A percentile compares a stretch with the other conserved stretches of the same genome.
phyloP scores from a whole-genome alignment of 2,113 vertebrate genomes.

The Chamaea fasciata region DNA sequence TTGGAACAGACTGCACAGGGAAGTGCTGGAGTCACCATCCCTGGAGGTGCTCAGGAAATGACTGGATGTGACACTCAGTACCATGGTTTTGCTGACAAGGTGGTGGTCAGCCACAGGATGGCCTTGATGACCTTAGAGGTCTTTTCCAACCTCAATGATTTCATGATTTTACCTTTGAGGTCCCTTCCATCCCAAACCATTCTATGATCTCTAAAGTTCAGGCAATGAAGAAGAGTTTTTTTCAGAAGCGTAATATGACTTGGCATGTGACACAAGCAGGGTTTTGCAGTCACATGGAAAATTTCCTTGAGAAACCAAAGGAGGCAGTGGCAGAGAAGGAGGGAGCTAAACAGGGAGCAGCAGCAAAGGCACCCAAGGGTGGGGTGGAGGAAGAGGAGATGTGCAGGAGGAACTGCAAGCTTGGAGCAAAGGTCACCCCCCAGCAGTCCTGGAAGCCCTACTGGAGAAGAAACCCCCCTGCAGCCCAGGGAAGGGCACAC shows the following conservation, averaged over 20 bases:
- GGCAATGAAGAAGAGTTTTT: background rate
- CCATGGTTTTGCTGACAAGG: background rate
- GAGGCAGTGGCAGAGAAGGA: background rate
- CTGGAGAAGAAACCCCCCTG: background rate
- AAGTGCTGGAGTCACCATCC: background rate
- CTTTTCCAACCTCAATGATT: background rate
- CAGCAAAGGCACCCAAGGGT: background rate
- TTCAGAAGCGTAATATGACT: fast-evolving
- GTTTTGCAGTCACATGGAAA: background rate
- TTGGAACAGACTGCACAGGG: background rate
- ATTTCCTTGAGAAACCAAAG: background rate
- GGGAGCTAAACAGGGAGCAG: background rate
- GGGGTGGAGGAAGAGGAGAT: background rate
- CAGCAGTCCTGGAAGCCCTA: background rate
- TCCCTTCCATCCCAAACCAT: background rate
- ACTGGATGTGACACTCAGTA: too few relatives aligned
- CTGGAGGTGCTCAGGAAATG: background rate
- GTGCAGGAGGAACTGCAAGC: background rate
- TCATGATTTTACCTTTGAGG: background rate
- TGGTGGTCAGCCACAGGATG: background rate
- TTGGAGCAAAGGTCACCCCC: background rate
- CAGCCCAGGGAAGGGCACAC: background rate
- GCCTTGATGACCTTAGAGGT: background rate
- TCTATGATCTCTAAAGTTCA: background rate
- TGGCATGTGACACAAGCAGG: background rate